Conservation (phyloP, 2,888 invertebrate species). For the Anoplius nigerrimus region DNA sequence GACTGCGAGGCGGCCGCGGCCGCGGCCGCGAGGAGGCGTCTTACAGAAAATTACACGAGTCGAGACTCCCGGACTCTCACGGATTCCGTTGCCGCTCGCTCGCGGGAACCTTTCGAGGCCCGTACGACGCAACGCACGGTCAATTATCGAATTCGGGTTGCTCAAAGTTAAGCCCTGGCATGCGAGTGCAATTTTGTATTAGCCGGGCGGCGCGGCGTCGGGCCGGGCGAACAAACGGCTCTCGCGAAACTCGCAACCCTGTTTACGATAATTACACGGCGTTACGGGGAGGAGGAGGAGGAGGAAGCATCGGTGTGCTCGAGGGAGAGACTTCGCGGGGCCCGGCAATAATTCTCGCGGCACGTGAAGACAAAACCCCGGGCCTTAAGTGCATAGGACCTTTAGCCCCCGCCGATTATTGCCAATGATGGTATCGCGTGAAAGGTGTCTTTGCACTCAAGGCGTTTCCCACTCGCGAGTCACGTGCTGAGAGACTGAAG, state of each 20-base stretch:
- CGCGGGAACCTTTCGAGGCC: not conserved
- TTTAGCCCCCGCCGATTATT: slow-evolving; percentile 52
- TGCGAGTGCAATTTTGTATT: no score
- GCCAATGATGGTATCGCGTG: slow-evolving; percentile 59
- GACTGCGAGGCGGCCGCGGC: not conserved
- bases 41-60: slow-evolving; percentile 21
- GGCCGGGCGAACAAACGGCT: no score
- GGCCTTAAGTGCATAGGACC: slow-evolving; percentile 36
- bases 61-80: not conserved
- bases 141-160: no score
- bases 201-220: no score
- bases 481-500: slow-evolving; percentile 41
- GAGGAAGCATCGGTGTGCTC: not conserved
- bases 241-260: not conserved
- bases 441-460: slow-evolving; percentile 66
- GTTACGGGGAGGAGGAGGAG: no score
- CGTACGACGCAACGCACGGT: no score
- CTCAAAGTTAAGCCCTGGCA: no score
- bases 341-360: slow-evolving; percentile 5
- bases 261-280: no score
- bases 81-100: not conserved
- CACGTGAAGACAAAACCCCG: slow-evolving; percentile 6
- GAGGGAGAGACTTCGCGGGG: slow-evolving; percentile 1
- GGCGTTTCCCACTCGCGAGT: slow-evolving; percentile 62
- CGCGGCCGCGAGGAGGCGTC: slow-evolving; percentile 32